Base-by-base conservation (phyloP, 2,797 vertebrate species). In the Echeneis naucrates region DNA sequence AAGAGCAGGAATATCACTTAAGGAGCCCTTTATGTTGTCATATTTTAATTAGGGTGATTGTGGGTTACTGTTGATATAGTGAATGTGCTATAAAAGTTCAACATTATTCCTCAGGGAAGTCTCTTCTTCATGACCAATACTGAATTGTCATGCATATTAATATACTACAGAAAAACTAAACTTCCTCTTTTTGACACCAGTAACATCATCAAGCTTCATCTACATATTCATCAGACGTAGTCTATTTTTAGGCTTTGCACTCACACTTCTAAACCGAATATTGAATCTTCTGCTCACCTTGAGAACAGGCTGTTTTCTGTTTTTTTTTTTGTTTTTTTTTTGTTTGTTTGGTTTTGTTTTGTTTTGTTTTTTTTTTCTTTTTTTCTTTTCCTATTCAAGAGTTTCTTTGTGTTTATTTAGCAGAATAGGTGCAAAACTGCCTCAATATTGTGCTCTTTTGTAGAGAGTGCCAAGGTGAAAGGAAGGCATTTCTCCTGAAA, bases 331-430 rank as follows among this genome's bases (percentile, higher is more conserved):
- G n/a, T n/a, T n/a, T n/a, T n/a, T n/a, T n/a, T n/a, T n/a, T n/a
- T n/a, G n/a, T n/a, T n/a, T n/a, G n/a, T n/a, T n/a, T n/a, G n/a
- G n/a, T n/a, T n/a, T n/a, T n/a, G n/a, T n/a, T n/a, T n/a, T n/a
- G n/a, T n/a, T n/a, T n/a, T n/a, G n/a, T n/a, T n/a, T n/a, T n/a
- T n/a, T n/a, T n/a, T n/a, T n/a, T n/a, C n/a, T n/a, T n/a, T n/a
- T n/a, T n/a, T n/a, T n/a, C n/a, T n/a, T n/a, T n/a, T n/a, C 86
- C 94, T 11, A 47, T 64, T n/a, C 30, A 26, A 26, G 56, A 12
- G 9, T 14, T 40, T 59, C 45, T 21, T 26, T 40, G 48, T 60
- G 42, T 60, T 65, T 12, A 21, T n/a, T 68, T n/a, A 23, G 16
- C 6, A 51, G 17, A 13, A 38, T 2, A 48, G 23, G 13, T 60